These are phyloP conservation scores for Carlito syrichta DNA, from an alignment of 2,113 vertebrate genomes.

Conservation along the genomic window DNA sequence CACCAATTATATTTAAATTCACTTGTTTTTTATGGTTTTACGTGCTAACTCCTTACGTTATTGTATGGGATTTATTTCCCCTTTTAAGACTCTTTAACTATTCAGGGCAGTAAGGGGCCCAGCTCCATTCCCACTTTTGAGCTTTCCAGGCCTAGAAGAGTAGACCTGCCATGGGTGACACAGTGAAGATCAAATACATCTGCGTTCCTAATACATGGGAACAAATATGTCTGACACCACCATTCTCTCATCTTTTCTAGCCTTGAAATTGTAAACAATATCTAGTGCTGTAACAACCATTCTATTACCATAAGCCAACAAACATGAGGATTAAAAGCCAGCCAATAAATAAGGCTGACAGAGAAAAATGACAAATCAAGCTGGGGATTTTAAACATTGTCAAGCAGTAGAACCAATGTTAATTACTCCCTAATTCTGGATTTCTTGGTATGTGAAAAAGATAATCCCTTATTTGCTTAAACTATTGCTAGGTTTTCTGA, in stretches of 20 bases:
- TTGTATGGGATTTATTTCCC: neutral
- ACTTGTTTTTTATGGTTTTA: neutral
- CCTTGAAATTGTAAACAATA: neutral
- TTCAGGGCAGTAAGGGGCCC: neutral
- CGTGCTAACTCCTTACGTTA: neutral
- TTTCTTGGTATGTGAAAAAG: slow-evolving; percentile 4
- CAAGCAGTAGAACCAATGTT: neutral
- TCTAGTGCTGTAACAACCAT: neutral
- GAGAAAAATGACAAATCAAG: neutral
- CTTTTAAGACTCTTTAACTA: neutral
- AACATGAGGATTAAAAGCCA: neutral
- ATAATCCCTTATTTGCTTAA: neutral
- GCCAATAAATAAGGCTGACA: neutral
- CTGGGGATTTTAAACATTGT: neutral
- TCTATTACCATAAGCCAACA: neutral
- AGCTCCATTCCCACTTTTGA: neutral
- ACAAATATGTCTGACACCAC: neutral
- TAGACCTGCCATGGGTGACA: neutral
- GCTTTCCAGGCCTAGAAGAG: neutral
- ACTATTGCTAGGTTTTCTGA: neutral
- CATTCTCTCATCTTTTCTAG: neutral
- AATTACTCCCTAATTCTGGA: neutral
- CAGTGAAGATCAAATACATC: neutral
- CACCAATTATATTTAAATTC: slow-evolving; percentile 14
- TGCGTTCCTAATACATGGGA: neutral